A percentile compares a stretch with the other conserved stretches of the same genome.
These are phyloP conservation scores for Caenorhabditis sinica DNA, from an alignment of 2,888 invertebrate genomes.

Conservation along the genomic window DNA sequence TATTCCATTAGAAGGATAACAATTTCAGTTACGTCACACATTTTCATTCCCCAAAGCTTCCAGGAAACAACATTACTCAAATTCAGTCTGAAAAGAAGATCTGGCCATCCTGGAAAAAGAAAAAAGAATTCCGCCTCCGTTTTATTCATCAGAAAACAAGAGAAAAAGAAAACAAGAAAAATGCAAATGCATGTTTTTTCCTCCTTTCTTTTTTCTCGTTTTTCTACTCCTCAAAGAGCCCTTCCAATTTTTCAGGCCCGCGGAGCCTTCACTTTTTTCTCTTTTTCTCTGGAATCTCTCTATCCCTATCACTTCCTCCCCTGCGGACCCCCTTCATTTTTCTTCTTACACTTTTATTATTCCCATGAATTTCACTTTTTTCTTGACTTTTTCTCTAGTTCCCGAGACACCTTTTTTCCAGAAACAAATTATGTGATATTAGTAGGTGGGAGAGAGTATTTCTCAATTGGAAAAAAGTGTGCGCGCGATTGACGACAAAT, in stretches of 20 bases:
- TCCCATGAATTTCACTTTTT: conserved; percentile 20
- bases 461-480: conserved; percentile 11
- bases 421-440: conserved; percentile 39
- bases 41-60: too few species aligned
- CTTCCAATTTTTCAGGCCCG: conserved; percentile 20
- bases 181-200: conserved; percentile 14
- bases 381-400: background rate
- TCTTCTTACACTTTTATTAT: conserved; percentile 13
- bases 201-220: conserved; percentile 6
- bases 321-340: background rate
- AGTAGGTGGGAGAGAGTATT: background rate
- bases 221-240: conserved; percentile 10
- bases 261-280: background rate
- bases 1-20: too few species aligned
- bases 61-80: too few species aligned
- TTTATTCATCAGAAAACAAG: background rate
- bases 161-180: background rate
- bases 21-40: too few species aligned
- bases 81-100: too few species aligned
- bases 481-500: conserved; percentile 22
- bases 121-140: background rate
- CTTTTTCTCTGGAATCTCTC: conserved; percentile 3
- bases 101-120: too few species aligned
- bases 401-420: conserved; percentile 5
- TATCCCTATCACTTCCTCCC: conserved; percentile 15